Base-by-base conservation (phyloP, 2,113 vertebrate species). In the Actinemys pallida region DNA sequence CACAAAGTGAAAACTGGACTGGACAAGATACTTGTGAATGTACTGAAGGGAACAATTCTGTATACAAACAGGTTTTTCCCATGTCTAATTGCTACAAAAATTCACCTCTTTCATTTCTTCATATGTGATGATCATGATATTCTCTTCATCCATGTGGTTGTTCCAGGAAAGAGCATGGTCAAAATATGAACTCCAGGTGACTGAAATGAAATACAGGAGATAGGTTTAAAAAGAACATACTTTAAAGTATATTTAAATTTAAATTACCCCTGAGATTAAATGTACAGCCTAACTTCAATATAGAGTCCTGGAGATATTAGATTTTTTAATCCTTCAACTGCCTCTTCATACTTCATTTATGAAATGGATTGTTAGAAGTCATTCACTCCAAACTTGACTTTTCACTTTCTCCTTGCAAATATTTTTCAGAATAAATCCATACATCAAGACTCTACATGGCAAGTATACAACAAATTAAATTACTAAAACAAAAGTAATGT, bases 141-240 rank as follows among this genome's bases (percentile, higher is more conserved):
- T 97, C 45, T 98, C 98, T 57, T 99, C 96, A 56, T 98, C 98
- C 88, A 99, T 96, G 90, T 94, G 97, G 90, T 98, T 97, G 85
- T 98, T 98, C 99, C 99, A 99, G 82, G 93, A 98, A 84, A 98
- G 39, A 54, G 97, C 98, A 54, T 99, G 98, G 20, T 99, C 98
- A 96, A 99, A 99, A 97, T 99, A 99, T 16, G 98, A 99, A 11
- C 98, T 98, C 98, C 98, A 99, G 29, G 92, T 53, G 90, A 99
- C 99, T 99, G 80, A 89, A 97, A 97, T 81, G 13, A 92, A 5
- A 92, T 10, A 6, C 8, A 49, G 42, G 52, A 78, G 88, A 84
- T 82, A 84, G 8, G 35, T 65, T 53, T 52, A 91, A 69, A 86
- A 4, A 54, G 4, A 17, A 50, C 14, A 7, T 62, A 80, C 65